Evolutionary conservation across 2,888 invertebrate species (phyloP), one percentile per base, ranked within the genome.

Genomic region (Syrista parreyssii): DNA sequence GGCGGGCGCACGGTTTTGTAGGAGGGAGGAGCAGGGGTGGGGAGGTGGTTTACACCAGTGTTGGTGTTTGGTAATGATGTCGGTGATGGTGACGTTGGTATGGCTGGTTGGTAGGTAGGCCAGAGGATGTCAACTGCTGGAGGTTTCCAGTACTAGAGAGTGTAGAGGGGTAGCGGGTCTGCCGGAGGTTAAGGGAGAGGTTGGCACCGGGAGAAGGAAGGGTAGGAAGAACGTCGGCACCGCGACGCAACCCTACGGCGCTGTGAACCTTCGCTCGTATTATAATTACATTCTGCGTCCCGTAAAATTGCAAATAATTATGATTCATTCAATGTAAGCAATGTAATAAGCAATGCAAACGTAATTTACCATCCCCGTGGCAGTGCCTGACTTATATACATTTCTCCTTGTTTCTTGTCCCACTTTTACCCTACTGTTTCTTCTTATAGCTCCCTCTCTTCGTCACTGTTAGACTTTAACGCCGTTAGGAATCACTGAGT

Each of bases 261-360:
- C 76, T 80, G 74, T 75, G 74, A 78, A 80, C 85, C 86, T 88
- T 89, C 86, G 86, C 87, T 85, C 85, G 85, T 84, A 87, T 88
- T 86, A 88, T 90, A 90, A 89, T 90, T 89, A 88, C 86, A 89
- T 88, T 86, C 83, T 84, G 81, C 86, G 85, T 86, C 82, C 87
- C 86, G 86, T 88, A 87, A 89, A 90, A 90, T 88, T 87, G 85
- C 86, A 89, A 90, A 90, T 88, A 89, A 89, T 89, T 89, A 88
- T 86, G 88, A 87, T 83, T 87, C 87, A 86, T 87, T 88, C 87
- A 86, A 89, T 88, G 86, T 82, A 81, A 86, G 83, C 81, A 79
- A 82, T 79, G 82, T 84, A 84, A 82, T 82, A 83, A 82, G 84
- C 83, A 83, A 82, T 82, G 86, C 84, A 84, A 83, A 82, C 83